These are phyloP conservation scores for Scolanthus callimorphus DNA, from an alignment of 92 coral and sea anemone genomes.

Conservation along the genomic window DNA sequence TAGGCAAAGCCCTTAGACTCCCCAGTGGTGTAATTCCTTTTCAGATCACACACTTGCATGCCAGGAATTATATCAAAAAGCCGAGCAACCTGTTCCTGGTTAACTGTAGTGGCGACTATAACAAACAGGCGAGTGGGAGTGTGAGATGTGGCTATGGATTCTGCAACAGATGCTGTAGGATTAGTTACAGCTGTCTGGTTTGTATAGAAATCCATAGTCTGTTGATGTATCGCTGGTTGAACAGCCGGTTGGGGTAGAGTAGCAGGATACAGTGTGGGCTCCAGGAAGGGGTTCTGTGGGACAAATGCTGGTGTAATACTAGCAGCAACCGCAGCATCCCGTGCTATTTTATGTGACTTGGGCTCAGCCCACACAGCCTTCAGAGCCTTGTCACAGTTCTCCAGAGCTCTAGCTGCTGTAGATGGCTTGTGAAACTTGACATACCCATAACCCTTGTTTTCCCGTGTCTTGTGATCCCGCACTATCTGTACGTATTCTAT, in stretches of 20 bases:
- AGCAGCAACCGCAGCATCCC: constrained; percentile 88
- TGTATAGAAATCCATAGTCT: constrained; percentile 60
- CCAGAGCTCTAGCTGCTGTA: constrained; percentile 91
- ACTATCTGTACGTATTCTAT: constrained; percentile 95
- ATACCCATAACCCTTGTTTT: constrained; percentile 93
- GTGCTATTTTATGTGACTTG: constrained; percentile 84
- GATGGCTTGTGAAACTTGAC: constrained; percentile 90
- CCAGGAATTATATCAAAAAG: constrained; percentile 98
- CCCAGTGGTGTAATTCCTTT: constrained; percentile 84
- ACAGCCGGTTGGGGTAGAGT: constrained; percentile 44
- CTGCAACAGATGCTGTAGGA: constrained; percentile 84
- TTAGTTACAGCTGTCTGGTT: constrained; percentile 26
- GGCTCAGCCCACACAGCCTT: constrained; percentile 99
- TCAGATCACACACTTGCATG: constrained; percentile 96
- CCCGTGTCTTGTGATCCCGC: constrained; percentile 90
- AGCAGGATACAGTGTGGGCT: constrained; percentile 51
- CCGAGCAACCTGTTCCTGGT: constrained; percentile 80
- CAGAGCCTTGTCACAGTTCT: constrained; percentile 87
- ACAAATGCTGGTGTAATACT: constrained; percentile 68
- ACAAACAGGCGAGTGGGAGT: constrained; percentile 92
- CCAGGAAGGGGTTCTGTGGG: constrained; percentile 91
- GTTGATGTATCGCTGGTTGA: constrained; percentile 40
- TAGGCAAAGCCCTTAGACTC: constrained; percentile 98
- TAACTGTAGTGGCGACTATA: constrained; percentile 78
- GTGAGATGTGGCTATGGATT: constrained; percentile 85